Base-by-base conservation (phyloP, 2,113 vertebrate species). In the Tympanuchus pallidicinctus region DNA sequence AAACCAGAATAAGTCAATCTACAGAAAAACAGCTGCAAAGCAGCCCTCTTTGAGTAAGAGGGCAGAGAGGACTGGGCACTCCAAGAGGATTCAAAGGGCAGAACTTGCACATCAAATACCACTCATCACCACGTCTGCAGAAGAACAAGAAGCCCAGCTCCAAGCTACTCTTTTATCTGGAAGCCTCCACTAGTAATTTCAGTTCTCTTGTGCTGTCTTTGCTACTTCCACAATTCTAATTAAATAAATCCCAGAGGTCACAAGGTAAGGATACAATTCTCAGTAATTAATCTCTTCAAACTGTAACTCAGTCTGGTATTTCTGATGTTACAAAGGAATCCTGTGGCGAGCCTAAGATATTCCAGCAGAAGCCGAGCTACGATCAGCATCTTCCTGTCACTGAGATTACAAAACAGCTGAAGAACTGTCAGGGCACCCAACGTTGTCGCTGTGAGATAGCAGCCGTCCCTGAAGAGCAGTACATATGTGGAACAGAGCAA, bases 181-280 rank as follows among this genome's bases (percentile, higher is more conserved):
- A 94, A 91, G 79, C 50, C 64, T 66, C 47, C 17, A 20, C 18
- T 34, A 65, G 57, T 69, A 74, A 80, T 70, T 91, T 77, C 48
- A 45, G 25, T 45, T 60, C 67, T 77, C 86, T 61, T 76, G 40
- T 3, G 3, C 82, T 1, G 1, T 6, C 81, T 85, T 45, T 69
- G 56, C 91, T 78, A 61, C n/a, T 65, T 94, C 59, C 82, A 22
- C 52, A 81, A 38, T 9, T 28, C 86, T 97, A 91, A 95, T 97
- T 96, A 97, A 97, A 90, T 88, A 95, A 95, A 73, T 91, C 96
- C 90, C 94, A 75, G 80, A 93, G 92, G 89, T 94, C 91, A 95
- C 93, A 72, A 88, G 90, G 92, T 94, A 95, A 92, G 47, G 87
- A 80, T 86, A 71, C 91, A 93, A 89, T 85, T 91, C 86, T 72